phyloP scores from a whole-genome alignment of 2,888 invertebrate species.

The Pammene fasciana region DNA sequence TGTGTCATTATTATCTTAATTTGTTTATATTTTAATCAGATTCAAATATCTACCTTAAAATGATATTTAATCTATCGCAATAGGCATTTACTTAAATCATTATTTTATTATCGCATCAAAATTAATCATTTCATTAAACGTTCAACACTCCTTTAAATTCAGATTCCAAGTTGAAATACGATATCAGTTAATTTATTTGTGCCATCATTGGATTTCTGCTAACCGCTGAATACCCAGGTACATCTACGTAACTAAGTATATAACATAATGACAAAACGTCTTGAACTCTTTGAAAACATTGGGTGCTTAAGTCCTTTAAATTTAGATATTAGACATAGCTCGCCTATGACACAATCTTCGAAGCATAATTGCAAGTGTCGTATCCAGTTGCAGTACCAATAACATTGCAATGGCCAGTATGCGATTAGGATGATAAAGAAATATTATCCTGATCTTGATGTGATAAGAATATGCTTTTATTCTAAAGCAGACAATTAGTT shows the following conservation, averaged over 20 bases:
- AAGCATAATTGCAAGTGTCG: slow-evolving; percentile 36
- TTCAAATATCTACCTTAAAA: too few relatives aligned
- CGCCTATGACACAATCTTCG: slow-evolving; percentile 43
- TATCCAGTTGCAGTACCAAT: slow-evolving; percentile 38
- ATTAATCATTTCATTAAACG: slow-evolving; percentile 20
- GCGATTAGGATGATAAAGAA: slow-evolving; percentile 26
- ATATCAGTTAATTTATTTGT: slow-evolving; percentile 37
- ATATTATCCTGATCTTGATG: background rate
- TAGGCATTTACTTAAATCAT: slow-evolving; percentile 20
- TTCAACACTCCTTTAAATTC: slow-evolving; percentile 35
- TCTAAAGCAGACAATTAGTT: too few relatives aligned
- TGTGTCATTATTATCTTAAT: too few relatives aligned
- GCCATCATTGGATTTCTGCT: slow-evolving; percentile 27
- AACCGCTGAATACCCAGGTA: slow-evolving; percentile 36
- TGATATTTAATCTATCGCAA: background rate
- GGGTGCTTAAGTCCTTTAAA: slow-evolving; percentile 27
- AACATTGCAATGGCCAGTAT: slow-evolving; percentile 21
- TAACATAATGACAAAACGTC: slow-evolving; percentile 7
- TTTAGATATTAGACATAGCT: slow-evolving; percentile 32
- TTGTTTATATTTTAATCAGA: too few relatives aligned
- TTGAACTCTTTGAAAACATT: background rate
- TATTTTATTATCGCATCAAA: slow-evolving; percentile 25
- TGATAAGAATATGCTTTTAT: background rate
- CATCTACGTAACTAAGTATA: slow-evolving; percentile 22
- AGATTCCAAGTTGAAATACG: slow-evolving; percentile 33